A percentile compares a stretch with the other conserved stretches of the same genome.
Conservation (phyloP, 2,113 vertebrate species). For the Carollia perspicillata region DNA sequence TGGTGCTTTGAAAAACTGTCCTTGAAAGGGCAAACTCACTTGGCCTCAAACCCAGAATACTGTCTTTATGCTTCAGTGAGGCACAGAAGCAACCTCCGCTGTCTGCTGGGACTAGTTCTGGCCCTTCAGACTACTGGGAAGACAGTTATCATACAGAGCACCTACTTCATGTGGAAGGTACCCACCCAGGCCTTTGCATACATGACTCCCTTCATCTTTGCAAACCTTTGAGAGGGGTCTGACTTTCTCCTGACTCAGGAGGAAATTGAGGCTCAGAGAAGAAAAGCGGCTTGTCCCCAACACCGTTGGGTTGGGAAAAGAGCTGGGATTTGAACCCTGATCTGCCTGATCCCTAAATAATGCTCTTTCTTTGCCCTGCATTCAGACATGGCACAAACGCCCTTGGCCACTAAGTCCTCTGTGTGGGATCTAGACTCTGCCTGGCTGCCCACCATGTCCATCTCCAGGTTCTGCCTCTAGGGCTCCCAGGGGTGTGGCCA, state of each 20-base stretch:
- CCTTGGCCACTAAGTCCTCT: neutral
- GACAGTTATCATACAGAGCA: neutral
- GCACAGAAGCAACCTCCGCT: too few species aligned
- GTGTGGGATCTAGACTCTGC: neutral
- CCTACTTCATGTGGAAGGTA: too few species aligned
- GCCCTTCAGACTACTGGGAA: rapidly evolving
- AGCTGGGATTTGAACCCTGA: neutral
- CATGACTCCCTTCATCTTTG: neutral
- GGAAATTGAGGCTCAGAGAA: neutral
- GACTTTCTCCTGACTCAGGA: neutral
- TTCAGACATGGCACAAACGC: rapidly evolving
- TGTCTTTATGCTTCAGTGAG: rapidly evolving
- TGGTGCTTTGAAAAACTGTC: too few species aligned
- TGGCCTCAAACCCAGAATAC: neutral
- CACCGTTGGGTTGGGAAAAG: neutral
- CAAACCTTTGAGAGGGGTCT: neutral
- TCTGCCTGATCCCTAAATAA: neutral
- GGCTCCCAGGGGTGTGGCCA: neutral
- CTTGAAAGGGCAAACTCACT: neutral
- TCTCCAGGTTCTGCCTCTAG: neutral
- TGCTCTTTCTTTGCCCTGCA: neutral
- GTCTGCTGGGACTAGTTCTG: neutral
- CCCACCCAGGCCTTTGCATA: neutral
- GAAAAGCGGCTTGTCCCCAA: neutral
- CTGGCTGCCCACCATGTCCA: neutral